phyloP scores from a whole-genome alignment of 2,888 invertebrate genomes.

The Acronicta leporina region DNA sequence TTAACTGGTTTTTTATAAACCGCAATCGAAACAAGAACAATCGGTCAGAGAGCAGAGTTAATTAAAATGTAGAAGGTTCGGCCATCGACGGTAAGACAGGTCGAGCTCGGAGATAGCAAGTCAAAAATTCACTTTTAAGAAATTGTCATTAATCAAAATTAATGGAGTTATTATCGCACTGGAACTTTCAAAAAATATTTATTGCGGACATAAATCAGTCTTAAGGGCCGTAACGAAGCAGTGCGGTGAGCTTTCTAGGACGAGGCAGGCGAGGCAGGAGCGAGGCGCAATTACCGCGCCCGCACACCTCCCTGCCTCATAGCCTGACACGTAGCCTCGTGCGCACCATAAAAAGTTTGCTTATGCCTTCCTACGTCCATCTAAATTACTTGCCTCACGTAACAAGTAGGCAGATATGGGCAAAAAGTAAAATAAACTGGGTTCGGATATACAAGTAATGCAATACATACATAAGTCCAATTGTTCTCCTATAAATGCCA shows the following conservation, averaged over 20 bases:
- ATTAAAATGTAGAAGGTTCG: conserved; percentile 80
- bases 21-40: conserved; percentile 78
- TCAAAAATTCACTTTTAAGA: conserved; percentile 86
- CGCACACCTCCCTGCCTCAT: conserved; percentile 32
- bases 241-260: conserved; percentile 84
- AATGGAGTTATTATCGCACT: conserved; percentile 89
- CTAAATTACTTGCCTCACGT: conserved; percentile 54
- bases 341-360: conserved; percentile 48
- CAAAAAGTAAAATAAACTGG: conserved; percentile 49
- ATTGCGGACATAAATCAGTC: conserved; percentile 86
- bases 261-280: conserved; percentile 75
- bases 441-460: conserved; percentile 45
- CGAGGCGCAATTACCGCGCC: conserved; percentile 67
- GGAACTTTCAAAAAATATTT: conserved; percentile 88
- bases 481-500: conserved; percentile 50
- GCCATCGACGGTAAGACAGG: conserved; percentile 73
- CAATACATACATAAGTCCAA: conserved; percentile 45
- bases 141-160: conserved; percentile 89
- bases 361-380: conserved; percentile 49
- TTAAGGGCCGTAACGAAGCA: conserved; percentile 86
- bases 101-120: conserved; percentile 60
- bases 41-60: conserved; percentile 75
- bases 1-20: conserved; percentile 59
- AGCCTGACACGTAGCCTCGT: conserved; percentile 45
- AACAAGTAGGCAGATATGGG: conserved; percentile 47